Percentiles rank a stretch among this genome's conserved stretches.
These are phyloP conservation scores for Tetraneura akinire DNA, from an alignment of 1,140 invertebrate genomes.

Conservation along the genomic window DNA sequence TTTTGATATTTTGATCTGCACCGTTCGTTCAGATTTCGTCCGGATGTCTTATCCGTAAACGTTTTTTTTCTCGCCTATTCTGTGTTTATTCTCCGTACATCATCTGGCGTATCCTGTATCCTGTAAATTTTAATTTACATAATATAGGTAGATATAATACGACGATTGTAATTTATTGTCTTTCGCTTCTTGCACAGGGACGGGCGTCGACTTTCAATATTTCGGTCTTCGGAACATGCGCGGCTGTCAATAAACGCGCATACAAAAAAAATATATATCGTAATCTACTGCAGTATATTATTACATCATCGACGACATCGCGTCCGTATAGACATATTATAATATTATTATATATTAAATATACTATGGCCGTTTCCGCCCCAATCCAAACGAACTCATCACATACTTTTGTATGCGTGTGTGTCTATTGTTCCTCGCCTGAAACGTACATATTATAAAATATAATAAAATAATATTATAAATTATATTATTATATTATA, in stretches of 20 bases:
- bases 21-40: too few relatives aligned
- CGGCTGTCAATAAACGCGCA: neutral
- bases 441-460: too few relatives aligned
- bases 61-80: neutral
- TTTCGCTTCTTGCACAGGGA: neutral
- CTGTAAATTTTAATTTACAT: neutral
- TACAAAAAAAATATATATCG: neutral
- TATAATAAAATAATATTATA: too few relatives aligned
- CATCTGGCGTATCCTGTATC: neutral
- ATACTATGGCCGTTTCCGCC: conserved; percentile 3
- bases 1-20: too few relatives aligned
- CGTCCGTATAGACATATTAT: neutral
- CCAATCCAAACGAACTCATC: neutral
- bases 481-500: too few relatives aligned
- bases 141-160: neutral
- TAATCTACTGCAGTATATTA: neutral
- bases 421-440: neutral
- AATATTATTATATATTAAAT: neutral
- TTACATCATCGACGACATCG: neutral
- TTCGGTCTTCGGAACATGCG: too few relatives aligned
- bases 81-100: neutral
- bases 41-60: too few relatives aligned
- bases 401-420: too few relatives aligned
- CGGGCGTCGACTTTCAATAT: neutral
- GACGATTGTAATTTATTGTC: neutral